Base-by-base conservation (phyloP, 2,888 invertebrate species). In the Mellilla xanthometata region DNA sequence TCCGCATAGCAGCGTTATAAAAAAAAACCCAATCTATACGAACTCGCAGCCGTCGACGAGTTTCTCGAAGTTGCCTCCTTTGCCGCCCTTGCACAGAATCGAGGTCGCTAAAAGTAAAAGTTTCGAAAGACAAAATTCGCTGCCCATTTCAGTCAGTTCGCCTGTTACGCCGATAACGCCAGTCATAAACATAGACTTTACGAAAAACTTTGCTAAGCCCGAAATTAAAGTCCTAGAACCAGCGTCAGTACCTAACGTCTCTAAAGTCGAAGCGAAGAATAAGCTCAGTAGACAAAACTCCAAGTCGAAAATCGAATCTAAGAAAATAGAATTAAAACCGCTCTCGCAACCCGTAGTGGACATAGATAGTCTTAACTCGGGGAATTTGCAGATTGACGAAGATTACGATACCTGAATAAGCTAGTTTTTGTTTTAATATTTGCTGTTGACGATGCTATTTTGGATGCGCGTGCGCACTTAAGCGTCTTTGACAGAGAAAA, bases 371-470 rank as follows among this genome's bases (percentile, higher is more conserved):
- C 68, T 86, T 43, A 84, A 82, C 60, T 79, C 85, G 33, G 85
- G 84, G 4, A 81, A 87, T 52, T 62, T 89, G 57, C 84, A 90
- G 58, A 85, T 90, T 33, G 90, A 90, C 40, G 90, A 90, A 67
- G 90, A 90, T 76, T 90, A 90, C 62, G 90, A 90, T 82, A 88
- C 89, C 76, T 90, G 86, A 90, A 65, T 80, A 56, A 9, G 4
- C 34, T 34, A 39, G 47, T 72, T 65, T 68, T 60, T 72, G 15
- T 19, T 5, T 5, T 19, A 1, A 5, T 19, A 3, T 19, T 19
- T 19, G 15, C 15, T 19, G 15, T 19, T 6, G 3, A 3, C 2
- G 15, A 19, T 6, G 15, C 15, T 3, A 1, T 19, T 19, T 19
- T 19, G 3, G 3, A 19, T 19, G 15, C 15, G 15, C 15, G 6